Evolutionary conservation across 2,113 vertebrate species (phyloP).

Genomic region (Marmota monax): DNA sequence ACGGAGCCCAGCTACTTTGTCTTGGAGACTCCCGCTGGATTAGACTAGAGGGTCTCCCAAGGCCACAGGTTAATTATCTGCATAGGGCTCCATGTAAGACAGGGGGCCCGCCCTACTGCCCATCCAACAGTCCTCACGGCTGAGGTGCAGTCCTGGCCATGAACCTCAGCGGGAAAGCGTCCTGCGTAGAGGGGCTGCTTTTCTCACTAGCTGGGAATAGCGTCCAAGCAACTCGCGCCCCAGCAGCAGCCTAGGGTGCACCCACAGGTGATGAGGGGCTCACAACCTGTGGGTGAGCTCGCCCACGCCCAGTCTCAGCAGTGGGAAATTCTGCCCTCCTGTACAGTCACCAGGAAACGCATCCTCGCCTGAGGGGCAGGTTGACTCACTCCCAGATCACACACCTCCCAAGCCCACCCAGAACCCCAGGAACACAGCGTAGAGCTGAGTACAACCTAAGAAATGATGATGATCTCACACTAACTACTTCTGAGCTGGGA

Average conservation of each 20-base stretch:
- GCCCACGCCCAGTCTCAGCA: too few relatives aligned
- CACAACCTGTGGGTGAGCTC: neutral
- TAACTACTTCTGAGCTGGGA: neutral
- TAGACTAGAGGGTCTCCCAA: neutral
- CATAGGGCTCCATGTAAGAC: neutral
- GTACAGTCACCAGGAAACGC: fast-evolving
- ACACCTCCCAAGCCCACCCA: fast-evolving
- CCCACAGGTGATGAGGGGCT: neutral
- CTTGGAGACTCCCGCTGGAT: fast-evolving
- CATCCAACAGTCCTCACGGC: neutral
- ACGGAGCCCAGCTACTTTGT: neutral
- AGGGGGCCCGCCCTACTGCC: neutral
- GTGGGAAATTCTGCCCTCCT: neutral
- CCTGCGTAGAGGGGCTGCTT: neutral
- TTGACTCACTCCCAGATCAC: neutral
- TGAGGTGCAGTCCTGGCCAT: neutral
- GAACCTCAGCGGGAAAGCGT: too few relatives aligned
- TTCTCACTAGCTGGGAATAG: neutral
- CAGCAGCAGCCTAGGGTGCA: neutral
- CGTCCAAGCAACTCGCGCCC: neutral
- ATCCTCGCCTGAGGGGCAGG: neutral
- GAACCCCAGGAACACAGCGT: fast-evolving
- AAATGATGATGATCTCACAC: fast-evolving
- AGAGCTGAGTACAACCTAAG: neutral
- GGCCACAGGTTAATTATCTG: neutral